Conservation (phyloP, 2,888 invertebrate genomes). For the Anthophora plumipes region DNA sequence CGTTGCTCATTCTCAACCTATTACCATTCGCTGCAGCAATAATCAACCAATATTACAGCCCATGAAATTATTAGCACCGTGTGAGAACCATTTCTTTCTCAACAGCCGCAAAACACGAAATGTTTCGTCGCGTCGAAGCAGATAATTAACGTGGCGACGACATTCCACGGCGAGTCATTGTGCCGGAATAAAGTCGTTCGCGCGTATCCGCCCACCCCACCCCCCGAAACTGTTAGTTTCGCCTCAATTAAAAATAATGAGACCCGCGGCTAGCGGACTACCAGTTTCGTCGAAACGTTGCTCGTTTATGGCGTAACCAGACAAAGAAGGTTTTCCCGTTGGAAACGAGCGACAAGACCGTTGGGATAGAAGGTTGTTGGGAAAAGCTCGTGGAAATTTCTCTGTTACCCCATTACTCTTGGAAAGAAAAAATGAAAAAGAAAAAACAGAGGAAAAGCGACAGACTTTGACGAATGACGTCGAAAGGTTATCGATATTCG, state of each 20-base stretch:
- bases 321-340: neutral
- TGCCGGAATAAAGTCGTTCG: constrained; percentile 38
- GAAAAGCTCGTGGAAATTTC: constrained; percentile 18
- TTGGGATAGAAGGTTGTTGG: neutral
- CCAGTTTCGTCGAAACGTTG: constrained; percentile 7
- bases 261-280: constrained; percentile 25
- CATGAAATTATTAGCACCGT: constrained; percentile 30
- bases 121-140: constrained; percentile 26
- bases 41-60: constrained; percentile 5
- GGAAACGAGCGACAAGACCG: neutral
- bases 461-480: constrained; percentile 11
- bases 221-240: constrained; percentile 43
- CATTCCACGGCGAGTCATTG: constrained; percentile 49
- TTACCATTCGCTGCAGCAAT: neutral
- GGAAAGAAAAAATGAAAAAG: neutral
- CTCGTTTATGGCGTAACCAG: neutral
- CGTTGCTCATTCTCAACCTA: neutral
- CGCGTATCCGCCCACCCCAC: neutral
- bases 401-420: neutral
- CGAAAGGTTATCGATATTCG: constrained; percentile 25
- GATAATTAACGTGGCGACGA: constrained; percentile 51
- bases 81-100: neutral
- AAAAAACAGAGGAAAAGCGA: neutral
- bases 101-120: constrained; percentile 24
- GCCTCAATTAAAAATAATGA: constrained; percentile 60